A percentile compares a stretch with the other conserved stretches of the same genome.
Evolutionary conservation across 2,797 vertebrate genomes (phyloP).

Genomic region (Pogonophryne albipinna): DNA sequence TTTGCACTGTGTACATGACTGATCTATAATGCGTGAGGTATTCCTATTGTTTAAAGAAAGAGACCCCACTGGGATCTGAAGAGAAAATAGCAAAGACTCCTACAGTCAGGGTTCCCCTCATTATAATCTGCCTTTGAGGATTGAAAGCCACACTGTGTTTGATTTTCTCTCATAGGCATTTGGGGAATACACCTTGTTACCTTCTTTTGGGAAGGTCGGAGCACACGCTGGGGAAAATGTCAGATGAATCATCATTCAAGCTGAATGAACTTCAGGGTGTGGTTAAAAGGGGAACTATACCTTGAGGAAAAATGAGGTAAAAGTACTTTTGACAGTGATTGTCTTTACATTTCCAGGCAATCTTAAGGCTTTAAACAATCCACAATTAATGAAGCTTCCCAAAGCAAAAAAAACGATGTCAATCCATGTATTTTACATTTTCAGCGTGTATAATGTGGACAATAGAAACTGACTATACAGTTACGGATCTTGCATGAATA

Average conservation of each 20-base stretch:
- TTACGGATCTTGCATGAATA: not conserved
- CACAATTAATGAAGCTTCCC: not conserved
- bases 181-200: conserved; percentile 60
- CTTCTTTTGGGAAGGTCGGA: conserved; percentile 31
- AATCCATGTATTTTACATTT: conserved; percentile 6
- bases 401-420: not conserved
- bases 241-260: conserved; percentile 52
- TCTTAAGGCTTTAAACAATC: not conserved
- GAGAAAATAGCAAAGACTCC: conserved; percentile 34
- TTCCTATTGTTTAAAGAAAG: conserved; percentile 37
- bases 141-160: conserved; percentile 55
- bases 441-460: not conserved
- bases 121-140: conserved; percentile 65
- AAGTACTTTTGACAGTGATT: conserved; percentile 17
- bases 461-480: not conserved
- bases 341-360: not conserved
- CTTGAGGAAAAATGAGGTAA: conserved; percentile 14
- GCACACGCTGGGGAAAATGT: conserved; percentile 53
- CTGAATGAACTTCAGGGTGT: conserved; percentile 16
- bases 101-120: conserved; percentile 38
- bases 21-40: conserved; percentile 25
- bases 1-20: conserved; percentile 18
- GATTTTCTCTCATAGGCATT: conserved; percentile 65
- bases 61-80: conserved; percentile 33
- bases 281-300: conserved; percentile 35